Conservation (phyloP, 2,888 invertebrate genomes). For the Aphodius granarius region DNA sequence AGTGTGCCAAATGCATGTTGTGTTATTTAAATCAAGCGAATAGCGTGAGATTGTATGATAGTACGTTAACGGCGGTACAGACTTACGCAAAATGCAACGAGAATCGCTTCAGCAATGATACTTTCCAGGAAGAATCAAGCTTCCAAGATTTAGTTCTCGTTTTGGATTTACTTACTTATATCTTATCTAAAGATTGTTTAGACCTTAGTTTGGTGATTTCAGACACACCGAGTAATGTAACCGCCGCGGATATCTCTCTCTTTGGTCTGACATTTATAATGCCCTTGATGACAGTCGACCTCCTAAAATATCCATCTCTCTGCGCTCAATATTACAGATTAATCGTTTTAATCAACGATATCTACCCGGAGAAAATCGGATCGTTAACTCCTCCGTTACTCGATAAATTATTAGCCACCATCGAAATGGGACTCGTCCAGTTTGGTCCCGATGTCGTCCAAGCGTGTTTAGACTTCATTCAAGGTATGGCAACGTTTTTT, state of each 20-base stretch:
- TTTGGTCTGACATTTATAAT: constrained; percentile 71
- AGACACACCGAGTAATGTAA: constrained; percentile 46
- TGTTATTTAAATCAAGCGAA: constrained; percentile 64
- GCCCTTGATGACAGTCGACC: constrained; percentile 71
- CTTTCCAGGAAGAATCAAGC: constrained; percentile 72
- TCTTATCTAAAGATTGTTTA: constrained; percentile 52
- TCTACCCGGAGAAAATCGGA: constrained; percentile 65
- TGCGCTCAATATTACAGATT: constrained; percentile 66
- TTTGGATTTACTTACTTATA: constrained; percentile 69
- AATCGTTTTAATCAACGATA: constrained; percentile 66
- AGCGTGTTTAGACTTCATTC: constrained; percentile 63
- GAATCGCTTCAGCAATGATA: constrained; percentile 63
- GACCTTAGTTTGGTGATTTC: constrained; percentile 44
- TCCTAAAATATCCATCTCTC: constrained; percentile 70
- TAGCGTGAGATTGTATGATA: constrained; percentile 67
- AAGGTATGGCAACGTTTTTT: constrained; percentile 57
- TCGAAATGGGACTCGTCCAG: constrained; percentile 63
- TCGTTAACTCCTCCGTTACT: constrained; percentile 57
- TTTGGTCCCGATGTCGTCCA: constrained; percentile 61
- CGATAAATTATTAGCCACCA: constrained; percentile 58
- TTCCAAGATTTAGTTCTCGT: constrained; percentile 77
- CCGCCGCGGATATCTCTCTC: constrained; percentile 66
- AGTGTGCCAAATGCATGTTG: constrained; percentile 71
- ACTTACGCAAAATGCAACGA: constrained; percentile 69
- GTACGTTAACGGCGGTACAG: constrained; percentile 70